phyloP scores from a whole-genome alignment of 2,113 vertebrate species.

The Nibea albiflora region DNA sequence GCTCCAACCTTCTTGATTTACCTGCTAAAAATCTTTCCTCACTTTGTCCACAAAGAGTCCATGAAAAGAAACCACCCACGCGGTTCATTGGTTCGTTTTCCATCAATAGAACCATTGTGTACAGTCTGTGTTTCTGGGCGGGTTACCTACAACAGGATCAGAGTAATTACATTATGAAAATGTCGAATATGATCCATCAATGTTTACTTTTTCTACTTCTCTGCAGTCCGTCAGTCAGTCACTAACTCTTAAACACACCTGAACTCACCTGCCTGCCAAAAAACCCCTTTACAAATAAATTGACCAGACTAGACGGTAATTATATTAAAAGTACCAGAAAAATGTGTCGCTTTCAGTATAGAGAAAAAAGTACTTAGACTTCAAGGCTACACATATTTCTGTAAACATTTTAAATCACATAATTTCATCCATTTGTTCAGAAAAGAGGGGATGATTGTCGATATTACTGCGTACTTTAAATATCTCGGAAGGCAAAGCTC shows the following conservation, averaged over 20 bases:
- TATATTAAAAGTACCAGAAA: background rate
- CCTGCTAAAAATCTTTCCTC: background rate
- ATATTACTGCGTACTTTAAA: background rate
- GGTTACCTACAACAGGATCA: conserved; percentile 6
- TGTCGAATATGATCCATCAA: conserved; percentile 35
- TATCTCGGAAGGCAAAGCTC: too few relatives aligned
- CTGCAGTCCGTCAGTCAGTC: conserved; percentile 45
- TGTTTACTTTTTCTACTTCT: conserved; percentile 36
- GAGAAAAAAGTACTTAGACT: background rate
- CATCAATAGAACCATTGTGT: conserved; percentile 31
- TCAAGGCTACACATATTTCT: too few relatives aligned
- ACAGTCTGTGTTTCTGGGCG: background rate
- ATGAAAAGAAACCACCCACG: background rate
- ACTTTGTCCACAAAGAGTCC: background rate
- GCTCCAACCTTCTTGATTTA: background rate
- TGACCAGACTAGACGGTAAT: background rate
- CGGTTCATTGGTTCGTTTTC: background rate
- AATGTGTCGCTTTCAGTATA: background rate
- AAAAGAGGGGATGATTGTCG: background rate
- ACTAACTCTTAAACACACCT: conserved; percentile 27
- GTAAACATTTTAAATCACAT: background rate
- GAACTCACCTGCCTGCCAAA: conserved; percentile 3
- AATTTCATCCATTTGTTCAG: background rate
- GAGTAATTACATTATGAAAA: conserved; percentile 33
- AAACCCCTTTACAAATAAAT: background rate